Evolutionary conservation across 2,113 vertebrate genomes (phyloP).

Genomic region (Myotis yumanensis): DNA sequence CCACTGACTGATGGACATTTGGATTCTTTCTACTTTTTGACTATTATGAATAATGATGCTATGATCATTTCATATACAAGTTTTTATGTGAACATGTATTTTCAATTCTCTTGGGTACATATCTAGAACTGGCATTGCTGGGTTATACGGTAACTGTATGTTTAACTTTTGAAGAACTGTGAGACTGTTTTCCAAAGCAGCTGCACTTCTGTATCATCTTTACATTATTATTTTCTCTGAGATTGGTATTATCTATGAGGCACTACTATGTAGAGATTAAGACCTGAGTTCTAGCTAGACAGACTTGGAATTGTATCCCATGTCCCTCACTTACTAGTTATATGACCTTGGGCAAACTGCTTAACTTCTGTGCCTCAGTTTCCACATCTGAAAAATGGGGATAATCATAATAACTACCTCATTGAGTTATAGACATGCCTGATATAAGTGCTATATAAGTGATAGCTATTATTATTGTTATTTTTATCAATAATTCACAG

Average conservation of each 20-base stretch:
- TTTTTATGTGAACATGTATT: background rate
- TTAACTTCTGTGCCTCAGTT: background rate
- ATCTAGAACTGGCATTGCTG: background rate
- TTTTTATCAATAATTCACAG: background rate
- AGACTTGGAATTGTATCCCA: background rate
- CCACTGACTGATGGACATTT: background rate
- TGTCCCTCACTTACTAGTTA: background rate
- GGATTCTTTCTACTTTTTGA: background rate
- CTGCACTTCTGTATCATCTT: background rate
- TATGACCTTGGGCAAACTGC: background rate
- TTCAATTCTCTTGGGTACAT: background rate
- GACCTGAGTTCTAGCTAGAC: background rate
- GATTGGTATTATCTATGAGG: background rate
- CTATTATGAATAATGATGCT: background rate
- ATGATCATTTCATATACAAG: background rate
- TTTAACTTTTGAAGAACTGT: slow-evolving; percentile 4
- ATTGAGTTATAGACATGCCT: background rate
- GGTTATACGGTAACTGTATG: background rate
- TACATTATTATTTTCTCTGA: background rate
- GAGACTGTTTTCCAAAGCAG: background rate
- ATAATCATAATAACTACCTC: background rate
- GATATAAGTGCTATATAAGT: background rate
- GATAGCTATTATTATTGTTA: background rate
- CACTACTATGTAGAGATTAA: slow-evolving; percentile 2
- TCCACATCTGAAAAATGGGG: background rate